phyloP scores from a whole-genome alignment of 1,140 invertebrate species.

The Coptotermes formosanus region DNA sequence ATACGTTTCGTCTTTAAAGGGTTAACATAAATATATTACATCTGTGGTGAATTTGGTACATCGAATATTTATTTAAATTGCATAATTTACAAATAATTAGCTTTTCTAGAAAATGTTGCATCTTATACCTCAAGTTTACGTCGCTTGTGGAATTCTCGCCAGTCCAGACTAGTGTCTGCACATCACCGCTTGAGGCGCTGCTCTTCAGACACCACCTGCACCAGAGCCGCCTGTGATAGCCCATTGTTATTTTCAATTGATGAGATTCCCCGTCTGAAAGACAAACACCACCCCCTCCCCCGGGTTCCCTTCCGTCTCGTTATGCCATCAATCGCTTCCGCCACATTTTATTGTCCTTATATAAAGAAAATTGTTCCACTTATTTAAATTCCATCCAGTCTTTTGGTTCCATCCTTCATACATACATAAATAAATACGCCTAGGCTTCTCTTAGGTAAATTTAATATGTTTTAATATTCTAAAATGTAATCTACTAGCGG shows the following conservation, averaged over 20 bases:
- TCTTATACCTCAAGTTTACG: too few species aligned
- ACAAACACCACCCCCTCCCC: neutral
- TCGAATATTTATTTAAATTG: too few species aligned
- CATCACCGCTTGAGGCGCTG: neutral
- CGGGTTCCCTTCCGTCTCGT: neutral
- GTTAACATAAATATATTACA: too few species aligned
- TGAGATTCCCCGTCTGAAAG: neutral
- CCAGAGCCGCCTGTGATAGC: neutral
- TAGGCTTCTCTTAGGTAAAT: neutral
- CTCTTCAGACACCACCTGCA: neutral
- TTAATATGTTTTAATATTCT: constrained; percentile 17
- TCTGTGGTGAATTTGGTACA: too few species aligned
- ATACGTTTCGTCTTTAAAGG: too few species aligned
- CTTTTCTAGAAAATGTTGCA: too few species aligned
- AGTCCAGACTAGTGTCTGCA: too few species aligned
- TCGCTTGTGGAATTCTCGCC: too few species aligned
- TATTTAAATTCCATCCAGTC: neutral
- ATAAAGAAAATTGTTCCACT: constrained; percentile 17
- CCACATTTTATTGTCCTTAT: neutral
- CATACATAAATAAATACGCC: neutral
- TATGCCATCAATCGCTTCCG: neutral
- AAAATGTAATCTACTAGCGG: neutral
- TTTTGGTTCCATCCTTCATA: neutral
- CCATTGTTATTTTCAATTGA: neutral
- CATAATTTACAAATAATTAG: too few species aligned